These are phyloP conservation scores for Gymnodraco acuticeps DNA, from an alignment of 2,797 vertebrate genomes.

Conservation along the genomic window DNA sequence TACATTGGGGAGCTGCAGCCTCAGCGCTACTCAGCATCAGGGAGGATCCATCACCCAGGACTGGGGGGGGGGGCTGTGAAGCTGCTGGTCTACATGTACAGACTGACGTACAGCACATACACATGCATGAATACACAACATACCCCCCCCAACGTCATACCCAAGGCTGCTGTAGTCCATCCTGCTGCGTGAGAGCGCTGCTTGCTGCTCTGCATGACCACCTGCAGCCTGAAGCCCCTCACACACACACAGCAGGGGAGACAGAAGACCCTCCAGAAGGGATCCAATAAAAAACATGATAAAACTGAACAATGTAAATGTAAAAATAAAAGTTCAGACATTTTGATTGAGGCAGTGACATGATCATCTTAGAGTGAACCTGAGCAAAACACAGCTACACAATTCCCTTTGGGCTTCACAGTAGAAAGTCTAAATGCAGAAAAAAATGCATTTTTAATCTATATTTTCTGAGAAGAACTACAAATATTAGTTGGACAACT, in stretches of 20 bases:
- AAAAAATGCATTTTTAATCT: background rate
- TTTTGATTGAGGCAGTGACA: conserved; percentile 49
- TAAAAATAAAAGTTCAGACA: conserved; percentile 8
- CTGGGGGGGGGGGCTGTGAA: conserved; percentile 49
- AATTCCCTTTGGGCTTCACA: background rate
- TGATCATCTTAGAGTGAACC: background rate
- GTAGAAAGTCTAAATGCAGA: background rate
- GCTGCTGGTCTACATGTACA: conserved; percentile 40
- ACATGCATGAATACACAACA: conserved; percentile 24
- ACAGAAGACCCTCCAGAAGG: background rate
- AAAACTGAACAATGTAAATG: conserved; percentile 3
- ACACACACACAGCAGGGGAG: background rate
- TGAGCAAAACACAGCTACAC: background rate
- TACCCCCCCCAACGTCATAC: conserved; percentile 29
- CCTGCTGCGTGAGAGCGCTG: conserved; percentile 34
- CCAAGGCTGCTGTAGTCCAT: conserved; percentile 68
- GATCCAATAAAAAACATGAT: background rate
- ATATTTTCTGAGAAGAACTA: background rate
- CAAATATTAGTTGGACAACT: no score
- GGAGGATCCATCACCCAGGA: conserved; percentile 78
- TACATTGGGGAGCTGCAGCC: conserved; percentile 63
- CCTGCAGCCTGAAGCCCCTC: conserved; percentile 7
- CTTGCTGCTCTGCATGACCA: conserved; percentile 16
- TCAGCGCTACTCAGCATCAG: conserved; percentile 66
- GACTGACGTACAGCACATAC: conserved; percentile 8